Conservation (phyloP, 2,797 vertebrate species). For the Enoplosus armatus region DNA sequence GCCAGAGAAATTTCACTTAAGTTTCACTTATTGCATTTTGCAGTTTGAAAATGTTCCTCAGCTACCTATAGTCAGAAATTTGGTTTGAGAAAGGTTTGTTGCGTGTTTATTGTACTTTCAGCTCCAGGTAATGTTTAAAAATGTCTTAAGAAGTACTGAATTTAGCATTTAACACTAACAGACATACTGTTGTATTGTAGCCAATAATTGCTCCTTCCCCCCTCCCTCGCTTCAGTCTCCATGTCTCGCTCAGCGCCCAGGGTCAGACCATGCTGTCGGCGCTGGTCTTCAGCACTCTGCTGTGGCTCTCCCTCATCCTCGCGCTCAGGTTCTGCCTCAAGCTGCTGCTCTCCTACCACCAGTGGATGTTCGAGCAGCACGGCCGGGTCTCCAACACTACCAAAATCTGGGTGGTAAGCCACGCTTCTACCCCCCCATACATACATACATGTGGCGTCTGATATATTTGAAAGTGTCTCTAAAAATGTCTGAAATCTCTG, state of each 20-base stretch:
- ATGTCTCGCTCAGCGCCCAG: slow-evolving; percentile 80
- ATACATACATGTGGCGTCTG: no score
- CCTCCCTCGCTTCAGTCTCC: slow-evolving; percentile 69
- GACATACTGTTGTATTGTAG: background rate
- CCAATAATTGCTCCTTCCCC: background rate
- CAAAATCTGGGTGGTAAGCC: slow-evolving; percentile 90
- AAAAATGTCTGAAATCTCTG: background rate
- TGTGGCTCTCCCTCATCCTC: slow-evolving; percentile 90
- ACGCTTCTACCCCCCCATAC: no score
- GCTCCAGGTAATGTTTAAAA: background rate
- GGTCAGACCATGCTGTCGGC: slow-evolving; percentile 86
- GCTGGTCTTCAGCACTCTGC: slow-evolving; percentile 86
- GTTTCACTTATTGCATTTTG: no score
- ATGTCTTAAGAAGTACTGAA: background rate
- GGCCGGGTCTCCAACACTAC: slow-evolving; percentile 86
- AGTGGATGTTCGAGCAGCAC: slow-evolving; percentile 89
- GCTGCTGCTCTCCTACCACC: slow-evolving; percentile 89
- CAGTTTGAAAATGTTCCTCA: no score
- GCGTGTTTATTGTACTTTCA: background rate
- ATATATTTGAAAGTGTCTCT: background rate
- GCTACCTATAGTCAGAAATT: background rate
- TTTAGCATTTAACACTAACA: background rate
- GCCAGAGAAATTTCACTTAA: no score
- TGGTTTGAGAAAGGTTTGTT: background rate
- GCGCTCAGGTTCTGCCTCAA: slow-evolving; percentile 88